These are phyloP conservation scores for Turnix velox DNA, from an alignment of 2,113 vertebrate genomes.

Conservation along the genomic window DNA sequence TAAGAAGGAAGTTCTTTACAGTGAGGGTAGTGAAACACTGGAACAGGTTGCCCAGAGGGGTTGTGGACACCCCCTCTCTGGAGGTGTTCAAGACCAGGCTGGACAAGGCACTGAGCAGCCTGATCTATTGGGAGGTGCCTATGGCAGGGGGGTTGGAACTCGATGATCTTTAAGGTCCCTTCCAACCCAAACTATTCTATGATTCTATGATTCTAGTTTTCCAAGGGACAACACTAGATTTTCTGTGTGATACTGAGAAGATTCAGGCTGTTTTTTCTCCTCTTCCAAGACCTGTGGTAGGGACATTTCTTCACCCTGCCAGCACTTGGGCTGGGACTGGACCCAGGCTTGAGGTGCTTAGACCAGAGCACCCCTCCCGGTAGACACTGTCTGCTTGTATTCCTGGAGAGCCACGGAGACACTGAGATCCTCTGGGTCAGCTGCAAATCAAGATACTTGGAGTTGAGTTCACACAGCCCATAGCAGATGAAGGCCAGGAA, in stretches of 20 bases:
- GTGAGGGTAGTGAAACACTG: too few species aligned
- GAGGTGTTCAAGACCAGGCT: too few species aligned
- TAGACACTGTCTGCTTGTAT: fast-evolving
- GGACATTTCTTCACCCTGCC: fast-evolving
- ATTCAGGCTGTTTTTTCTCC: not conserved
- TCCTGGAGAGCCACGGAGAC: not conserved
- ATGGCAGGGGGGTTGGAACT: too few species aligned
- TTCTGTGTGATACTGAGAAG: not conserved
- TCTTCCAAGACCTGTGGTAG: not conserved
- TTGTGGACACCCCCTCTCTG: too few species aligned
- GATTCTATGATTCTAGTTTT: too few species aligned
- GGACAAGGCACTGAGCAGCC: too few species aligned
- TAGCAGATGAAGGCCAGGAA: not conserved
- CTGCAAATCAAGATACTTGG: not conserved
- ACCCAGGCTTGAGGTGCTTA: not conserved
- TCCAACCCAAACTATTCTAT: too few species aligned
- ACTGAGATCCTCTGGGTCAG: not conserved
- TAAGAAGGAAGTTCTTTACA: too few species aligned
- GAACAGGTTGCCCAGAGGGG: too few species aligned
- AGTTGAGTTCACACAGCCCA: not conserved
- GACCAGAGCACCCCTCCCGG: not conserved
- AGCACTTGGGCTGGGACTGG: not conserved
- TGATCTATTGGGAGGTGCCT: too few species aligned
- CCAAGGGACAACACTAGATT: not conserved
- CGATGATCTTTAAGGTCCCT: too few species aligned